Conservation (phyloP, 2,113 vertebrate species). For the Pelmatolapia mariae region DNA sequence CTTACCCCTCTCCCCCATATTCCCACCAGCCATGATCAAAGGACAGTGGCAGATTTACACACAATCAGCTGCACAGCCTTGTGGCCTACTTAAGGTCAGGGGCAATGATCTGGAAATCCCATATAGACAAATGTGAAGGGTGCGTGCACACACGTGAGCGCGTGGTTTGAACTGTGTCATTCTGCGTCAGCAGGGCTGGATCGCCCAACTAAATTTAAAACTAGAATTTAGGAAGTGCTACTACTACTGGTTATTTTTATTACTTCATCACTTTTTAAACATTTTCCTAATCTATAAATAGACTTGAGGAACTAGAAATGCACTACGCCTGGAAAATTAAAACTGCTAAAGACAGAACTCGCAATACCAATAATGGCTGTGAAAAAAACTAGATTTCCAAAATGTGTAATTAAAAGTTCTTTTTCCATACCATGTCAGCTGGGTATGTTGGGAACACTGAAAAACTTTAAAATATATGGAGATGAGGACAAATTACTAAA, state of each 20-base stretch:
- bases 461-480: not conserved
- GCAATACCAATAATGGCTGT: not conserved
- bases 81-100: conserved; percentile 40
- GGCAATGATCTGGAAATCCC: conserved; percentile 57
- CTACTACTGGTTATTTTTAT: not conserved
- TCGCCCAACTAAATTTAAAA: not conserved
- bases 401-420: not conserved
- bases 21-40: conserved; percentile 55
- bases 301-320: not conserved
- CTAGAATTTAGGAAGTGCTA: not conserved
- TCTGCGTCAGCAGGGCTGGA: not conserved
- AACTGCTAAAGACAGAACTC: not conserved
- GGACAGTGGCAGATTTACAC: conserved; percentile 51
- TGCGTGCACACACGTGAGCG: not conserved
- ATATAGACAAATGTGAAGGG: conserved; percentile 29
- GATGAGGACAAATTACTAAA: not conserved
- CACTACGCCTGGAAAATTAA: not conserved
- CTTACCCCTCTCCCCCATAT: not conserved
- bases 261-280: not conserved
- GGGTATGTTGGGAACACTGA: not conserved
- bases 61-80: conserved; percentile 53
- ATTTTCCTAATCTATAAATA: not conserved
- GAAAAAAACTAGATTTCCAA: not conserved
- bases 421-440: not conserved
- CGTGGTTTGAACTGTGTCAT: not conserved